Conservation (phyloP, 2,113 vertebrate genomes). For the Prietella phreatophila region DNA sequence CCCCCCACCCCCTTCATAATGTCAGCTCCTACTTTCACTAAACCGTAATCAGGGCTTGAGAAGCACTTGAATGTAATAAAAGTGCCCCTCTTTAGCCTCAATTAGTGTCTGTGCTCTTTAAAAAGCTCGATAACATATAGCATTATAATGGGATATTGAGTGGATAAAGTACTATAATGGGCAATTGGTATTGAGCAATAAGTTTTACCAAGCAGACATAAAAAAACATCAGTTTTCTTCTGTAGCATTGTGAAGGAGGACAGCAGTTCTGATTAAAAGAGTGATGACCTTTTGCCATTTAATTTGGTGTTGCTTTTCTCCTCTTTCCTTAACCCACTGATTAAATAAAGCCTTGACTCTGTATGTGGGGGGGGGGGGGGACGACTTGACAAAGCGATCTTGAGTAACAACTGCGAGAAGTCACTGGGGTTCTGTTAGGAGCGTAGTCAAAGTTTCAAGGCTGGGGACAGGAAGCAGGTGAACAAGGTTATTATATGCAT, state of each 20-base stretch:
- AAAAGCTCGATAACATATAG: constrained; percentile 49
- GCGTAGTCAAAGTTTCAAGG: not conserved
- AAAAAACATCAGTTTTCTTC: constrained; percentile 35
- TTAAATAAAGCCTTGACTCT: not conserved
- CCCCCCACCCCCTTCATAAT: constrained; percentile 8
- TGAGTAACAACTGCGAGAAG: no score
- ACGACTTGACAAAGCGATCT: not conserved
- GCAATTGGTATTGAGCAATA: constrained; percentile 48
- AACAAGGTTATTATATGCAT: not conserved
- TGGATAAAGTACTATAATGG: constrained; percentile 46
- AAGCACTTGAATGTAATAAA: constrained; percentile 45
- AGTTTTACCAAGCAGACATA: constrained; percentile 42
- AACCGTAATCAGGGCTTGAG: constrained; percentile 46
- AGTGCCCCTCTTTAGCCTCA: constrained; percentile 48
- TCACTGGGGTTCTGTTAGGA: not conserved
- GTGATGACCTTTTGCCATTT: constrained; percentile 50
- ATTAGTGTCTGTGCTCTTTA: constrained; percentile 48
- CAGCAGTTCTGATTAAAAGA: constrained; percentile 39
- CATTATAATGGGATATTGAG: constrained; percentile 54
- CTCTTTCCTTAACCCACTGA: not conserved
- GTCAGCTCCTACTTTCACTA: constrained; percentile 28
- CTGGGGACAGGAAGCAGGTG: no score
- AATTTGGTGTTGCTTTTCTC: constrained; percentile 10
- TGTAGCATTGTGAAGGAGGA: constrained; percentile 21
- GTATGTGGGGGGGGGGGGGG: not conserved